Base-by-base conservation (phyloP, 2,888 invertebrate genomes). In the Scaptomyza cyrtandrae region DNA sequence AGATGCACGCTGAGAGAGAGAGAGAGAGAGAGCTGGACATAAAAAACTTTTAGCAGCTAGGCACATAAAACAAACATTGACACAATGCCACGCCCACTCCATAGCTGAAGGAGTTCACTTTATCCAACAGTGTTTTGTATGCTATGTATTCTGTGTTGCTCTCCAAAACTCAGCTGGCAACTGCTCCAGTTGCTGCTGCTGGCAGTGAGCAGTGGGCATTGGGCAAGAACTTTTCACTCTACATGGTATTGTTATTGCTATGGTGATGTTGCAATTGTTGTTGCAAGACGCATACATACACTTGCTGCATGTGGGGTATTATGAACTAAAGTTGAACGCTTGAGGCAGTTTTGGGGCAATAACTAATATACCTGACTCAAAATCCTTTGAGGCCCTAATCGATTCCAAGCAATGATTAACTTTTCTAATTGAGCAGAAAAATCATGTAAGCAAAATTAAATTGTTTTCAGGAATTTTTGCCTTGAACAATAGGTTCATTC, bases 61-160 rank as follows among this genome's bases (percentile, higher is more conserved):
- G 86, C 81, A 80, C 76, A 89, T 85, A 90, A 90, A 89, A 75
- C 79, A 90, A 90, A 90, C 89, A 90, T 90, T 90, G 90, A 88
- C 88, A 90, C 68, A 88, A 71, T 66, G 86, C 88, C 84, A 77
- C 78, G 69, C 82, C 88, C 78, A 76, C 71, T 6, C 50, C 16
- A 4, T 41, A 45, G 50, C 73, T 48, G 56, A 78, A 68, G 66
- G 68, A 78, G 62, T 46, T 45, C 57, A 67, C 44, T 73, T 59
- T 79, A 63, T 80, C 6, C n/a, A 55, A 55, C 49, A 60, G 74
- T 48, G 63, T 86, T 74, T 69, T 66, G 68, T 33, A 35, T n/a
- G 13, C 19, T 35, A 2, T 35, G 48, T 19, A 19, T 19, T 16
- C 16, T 10, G 33, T 49, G 64, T 65, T 55, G 80, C 70, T 39